Evolutionary conservation across 2,113 vertebrate species (phyloP).

Genomic region (Notothenia rossii): DNA sequence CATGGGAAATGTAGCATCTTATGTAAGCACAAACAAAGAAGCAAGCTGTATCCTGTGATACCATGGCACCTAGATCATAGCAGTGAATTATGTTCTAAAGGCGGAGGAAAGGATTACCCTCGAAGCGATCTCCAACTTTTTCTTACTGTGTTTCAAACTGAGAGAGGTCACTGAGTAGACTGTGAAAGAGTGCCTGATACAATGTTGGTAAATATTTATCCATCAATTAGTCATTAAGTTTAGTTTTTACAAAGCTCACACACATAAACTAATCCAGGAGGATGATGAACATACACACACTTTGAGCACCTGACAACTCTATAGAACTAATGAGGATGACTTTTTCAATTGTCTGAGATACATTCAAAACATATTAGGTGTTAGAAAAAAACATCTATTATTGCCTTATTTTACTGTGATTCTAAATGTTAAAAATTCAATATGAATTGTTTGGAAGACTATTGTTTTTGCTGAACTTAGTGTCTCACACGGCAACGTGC

Average conservation of each 20-base stretch:
- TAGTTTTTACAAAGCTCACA: not conserved
- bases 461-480: not conserved
- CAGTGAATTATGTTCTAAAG: slow-evolving; percentile 15
- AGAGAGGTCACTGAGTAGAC: slow-evolving; percentile 22
- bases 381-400: not conserved
- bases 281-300: not conserved
- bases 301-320: not conserved
- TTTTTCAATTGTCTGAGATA: not conserved
- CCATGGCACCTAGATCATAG: slow-evolving; percentile 19
- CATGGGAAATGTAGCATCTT: slow-evolving; percentile 2
- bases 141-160: slow-evolving; percentile 4
- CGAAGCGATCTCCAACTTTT: not conserved
- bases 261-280: not conserved
- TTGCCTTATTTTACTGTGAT: slow-evolving; percentile 7
- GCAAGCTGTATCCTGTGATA: slow-evolving; percentile 19
- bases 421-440: not conserved
- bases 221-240: not conserved
- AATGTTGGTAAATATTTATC: not conserved
- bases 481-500: not conserved
- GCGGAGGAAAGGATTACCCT: not conserved
- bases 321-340: not conserved
- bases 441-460: slow-evolving; percentile 1
- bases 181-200: slow-evolving; percentile 21
- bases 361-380: not conserved
- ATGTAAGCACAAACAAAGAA: slow-evolving; percentile 26